Base-by-base conservation (phyloP, 2,888 invertebrate species). In the Tribolium freemani region DNA sequence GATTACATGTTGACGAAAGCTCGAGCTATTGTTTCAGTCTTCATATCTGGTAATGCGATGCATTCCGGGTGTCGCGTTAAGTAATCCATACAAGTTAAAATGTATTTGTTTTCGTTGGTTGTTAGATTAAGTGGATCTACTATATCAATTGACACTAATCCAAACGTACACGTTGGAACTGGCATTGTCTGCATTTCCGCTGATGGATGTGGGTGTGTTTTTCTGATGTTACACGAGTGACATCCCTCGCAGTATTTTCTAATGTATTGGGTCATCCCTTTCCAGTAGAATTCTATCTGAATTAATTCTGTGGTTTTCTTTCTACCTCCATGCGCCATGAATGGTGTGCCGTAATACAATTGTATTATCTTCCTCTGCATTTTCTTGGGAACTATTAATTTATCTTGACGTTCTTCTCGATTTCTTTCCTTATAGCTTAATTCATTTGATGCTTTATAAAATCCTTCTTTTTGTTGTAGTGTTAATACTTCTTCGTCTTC, bases 21-120 rank as follows among this genome's bases (percentile, higher is more conserved):
- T 21, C 21, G 21, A 3, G 21, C 21, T 2, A 21, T 21, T 3
- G 21, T 21, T 50, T 76, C 74, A 0, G 81, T 77, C 8, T 74
- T 71, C 50, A 79, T 79, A 71, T 82, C 74, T 2, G 78, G 75
- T n/a, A 83, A 11, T 0, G 81, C 73, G 10, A 82, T 78, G 1
- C 78, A 79, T 60, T 78, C 77, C 6, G 74, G 66, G 57, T 74
- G 78, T 16, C 75, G 58, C 0, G 74, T 72, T 46, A 78, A 74
- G 71, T 78, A 70, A 56, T 79, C 78, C 30, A 74, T 71, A 10
- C 73, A 72, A 4, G 79, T 79, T 8, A 79, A 61, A 10, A 79
- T 72, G 30, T 77, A 80, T 30, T 64, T 64, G 58, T 77, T 75
- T 30, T 60, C 60, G 58, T 77, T 75, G 2, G 20, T 2, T 8